Base-by-base conservation (phyloP, 2,113 vertebrate species). In the Sceloporus tristichus region DNA sequence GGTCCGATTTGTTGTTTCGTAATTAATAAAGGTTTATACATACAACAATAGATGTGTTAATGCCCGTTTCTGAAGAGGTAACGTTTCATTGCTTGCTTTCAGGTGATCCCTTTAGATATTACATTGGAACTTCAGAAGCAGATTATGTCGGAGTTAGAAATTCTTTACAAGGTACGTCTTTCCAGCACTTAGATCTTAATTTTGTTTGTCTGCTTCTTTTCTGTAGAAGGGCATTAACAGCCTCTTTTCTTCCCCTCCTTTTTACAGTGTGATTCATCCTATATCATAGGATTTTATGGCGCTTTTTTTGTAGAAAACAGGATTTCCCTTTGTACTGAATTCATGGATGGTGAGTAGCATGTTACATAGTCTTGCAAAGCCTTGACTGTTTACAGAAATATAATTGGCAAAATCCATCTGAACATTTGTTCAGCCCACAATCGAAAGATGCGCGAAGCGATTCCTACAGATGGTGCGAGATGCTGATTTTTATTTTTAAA, bases 261-360 rank as follows among this genome's bases (percentile, higher is more conserved):
- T 92, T 97, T 97, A 42, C 97, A 99, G 99, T 99, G 99, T 80
- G 99, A 99, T 95, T 99, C 99, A 0, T 98, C 98, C 0, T 99
- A 98, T 94, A 99, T 99, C 96, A 99, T 99, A 97, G 99, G 98
- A 88, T 99, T 99, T 98, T 99, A 99, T 91, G 98, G 99, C 85
- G 98, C 99, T 90, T 99, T 99, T 97, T 99, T 99, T 94, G 98
- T 99, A 90, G 99, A 99, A 95, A 99, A 99, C 97, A 97, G 98
- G 92, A 99, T 99, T 96, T 99, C 99, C 1, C 97, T 99, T 96
- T 99, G 99, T 95, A 99, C 99, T 85, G 99, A 99, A 96, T 99
- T 99, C 93, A 99, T 99, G 99, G 99, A 99, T 86, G 99, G 99
- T 99, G 95, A 99, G 99, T 98, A 90, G 91, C 68, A 8, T 14